Evolutionary conservation across 2,113 vertebrate genomes (phyloP), one percentile per base, ranked within the genome.

Genomic region (Campylorhamphus procurvoides): DNA sequence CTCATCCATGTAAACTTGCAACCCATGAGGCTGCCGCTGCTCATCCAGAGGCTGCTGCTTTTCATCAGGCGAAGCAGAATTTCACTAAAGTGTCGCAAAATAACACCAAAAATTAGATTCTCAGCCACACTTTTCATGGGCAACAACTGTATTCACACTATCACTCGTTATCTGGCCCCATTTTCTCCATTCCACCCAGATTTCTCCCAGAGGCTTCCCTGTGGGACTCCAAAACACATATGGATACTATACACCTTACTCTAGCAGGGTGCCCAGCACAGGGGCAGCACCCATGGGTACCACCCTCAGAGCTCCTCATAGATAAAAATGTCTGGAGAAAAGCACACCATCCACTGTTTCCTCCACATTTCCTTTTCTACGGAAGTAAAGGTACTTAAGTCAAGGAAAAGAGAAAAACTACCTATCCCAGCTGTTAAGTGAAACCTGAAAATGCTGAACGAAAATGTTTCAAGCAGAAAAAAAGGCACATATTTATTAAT

Each of bases 21-120:
- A 15, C 0, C 0, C 0, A 0, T 1, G 12, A 63, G 62, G 44
- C 28, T 77, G 75, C n/a, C 1, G 0, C 50, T 62, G 55, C 56
- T 1, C 0, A 35, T 24, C 62, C 28, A 8, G 40, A 9, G 2
- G 4, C 50, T 66, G 40, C 31, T 23, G 24, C 39, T 59, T 50
- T 59, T 58, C 46, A 12, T n/a, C 37, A 25, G 23, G n/a, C 52
- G 33, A 73, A 63, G 47, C 2, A 4, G 0, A 25, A 42, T 35
- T 55, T 69, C 24, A 17, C 55, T 19, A 4, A 46, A 46, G 31
- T 10, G 22, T 24, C 60, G n/a, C 0, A 3, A 69, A 80, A 18
- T n/a, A 62, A 58, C 31, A 10, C 23, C 27, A 46, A 85, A 55
- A 47, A 50, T 75, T 25, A 63, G 1, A 9, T 68, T 79, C 40